These are phyloP conservation scores for Zingel zingel DNA, from an alignment of 2,113 vertebrate genomes.

Conservation along the genomic window DNA sequence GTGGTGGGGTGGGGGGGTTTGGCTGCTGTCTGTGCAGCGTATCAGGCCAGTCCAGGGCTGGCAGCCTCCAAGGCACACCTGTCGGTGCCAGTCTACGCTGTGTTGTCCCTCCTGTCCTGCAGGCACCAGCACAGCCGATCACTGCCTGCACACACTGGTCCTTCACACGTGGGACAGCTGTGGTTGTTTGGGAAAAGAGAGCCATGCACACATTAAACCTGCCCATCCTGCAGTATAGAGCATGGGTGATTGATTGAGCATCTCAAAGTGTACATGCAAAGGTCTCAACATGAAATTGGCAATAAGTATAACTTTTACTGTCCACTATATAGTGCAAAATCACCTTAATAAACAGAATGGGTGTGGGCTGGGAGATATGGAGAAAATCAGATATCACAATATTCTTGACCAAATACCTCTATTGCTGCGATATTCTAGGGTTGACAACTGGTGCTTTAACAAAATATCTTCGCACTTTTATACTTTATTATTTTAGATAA, in stretches of 20 bases:
- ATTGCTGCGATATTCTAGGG: no score
- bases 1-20: slow-evolving; percentile 25
- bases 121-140: slow-evolving; percentile 15
- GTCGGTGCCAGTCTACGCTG: slow-evolving; percentile 71
- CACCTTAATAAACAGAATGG: background rate
- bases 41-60: slow-evolving; percentile 44
- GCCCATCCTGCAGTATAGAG: background rate
- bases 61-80: slow-evolving; percentile 69
- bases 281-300: background rate
- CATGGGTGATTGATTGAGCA: background rate
- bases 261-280: background rate
- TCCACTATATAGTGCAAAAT: background rate
- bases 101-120: slow-evolving; percentile 28
- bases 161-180: background rate
- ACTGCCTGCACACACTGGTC: slow-evolving; percentile 2
- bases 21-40: slow-evolving; percentile 35
- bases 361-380: no score
- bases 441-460: no score
- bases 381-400: no score
- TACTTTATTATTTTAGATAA: no score
- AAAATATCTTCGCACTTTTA: no score
- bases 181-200: slow-evolving; percentile 18
- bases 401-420: no score
- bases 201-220: slow-evolving; percentile 2
- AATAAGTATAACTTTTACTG: background rate